Evolutionary conservation across 1,140 invertebrate species (phyloP).

Genomic region (Diplogasteroides magnus): DNA sequence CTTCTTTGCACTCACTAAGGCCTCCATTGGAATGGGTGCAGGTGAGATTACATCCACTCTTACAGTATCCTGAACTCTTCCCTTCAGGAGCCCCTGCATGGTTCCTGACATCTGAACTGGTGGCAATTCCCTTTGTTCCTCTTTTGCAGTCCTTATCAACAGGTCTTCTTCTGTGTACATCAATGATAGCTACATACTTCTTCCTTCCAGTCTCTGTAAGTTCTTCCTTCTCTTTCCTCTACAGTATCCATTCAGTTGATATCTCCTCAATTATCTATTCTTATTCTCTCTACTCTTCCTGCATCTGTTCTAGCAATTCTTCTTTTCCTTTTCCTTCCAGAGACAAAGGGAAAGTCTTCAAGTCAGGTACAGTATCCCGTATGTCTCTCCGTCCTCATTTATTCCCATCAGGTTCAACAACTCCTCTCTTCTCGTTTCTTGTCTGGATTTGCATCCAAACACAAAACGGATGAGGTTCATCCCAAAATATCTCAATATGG

Average conservation of each 20-base stretch:
- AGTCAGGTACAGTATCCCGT: too few relatives aligned
- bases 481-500: too few relatives aligned
- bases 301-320: conserved; percentile 25
- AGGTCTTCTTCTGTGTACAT: conserved; percentile 29
- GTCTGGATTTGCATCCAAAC: too few relatives aligned
- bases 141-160: conserved; percentile 31
- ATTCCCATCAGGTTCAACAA: too few relatives aligned
- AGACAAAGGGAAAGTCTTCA: conserved; percentile 29
- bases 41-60: background rate
- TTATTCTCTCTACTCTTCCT: conserved; percentile 26
- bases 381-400: too few relatives aligned
- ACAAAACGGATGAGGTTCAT: too few relatives aligned
- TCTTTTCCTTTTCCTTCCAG: conserved; percentile 30
- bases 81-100: conserved; percentile 30
- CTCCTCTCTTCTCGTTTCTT: too few relatives aligned
- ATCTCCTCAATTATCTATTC: conserved; percentile 15
- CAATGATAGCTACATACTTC: conserved; percentile 29
- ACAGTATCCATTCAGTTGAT: conserved; percentile 1
- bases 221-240: background rate
- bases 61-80: background rate
- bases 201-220: conserved; percentile 17
- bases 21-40: conserved; percentile 34
- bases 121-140: conserved; percentile 19
- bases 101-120: conserved; percentile 38
- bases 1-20: conserved; percentile 29